Evolutionary conservation across 2,113 vertebrate genomes (phyloP).

Genomic region (Rhizomys pruinosus): DNA sequence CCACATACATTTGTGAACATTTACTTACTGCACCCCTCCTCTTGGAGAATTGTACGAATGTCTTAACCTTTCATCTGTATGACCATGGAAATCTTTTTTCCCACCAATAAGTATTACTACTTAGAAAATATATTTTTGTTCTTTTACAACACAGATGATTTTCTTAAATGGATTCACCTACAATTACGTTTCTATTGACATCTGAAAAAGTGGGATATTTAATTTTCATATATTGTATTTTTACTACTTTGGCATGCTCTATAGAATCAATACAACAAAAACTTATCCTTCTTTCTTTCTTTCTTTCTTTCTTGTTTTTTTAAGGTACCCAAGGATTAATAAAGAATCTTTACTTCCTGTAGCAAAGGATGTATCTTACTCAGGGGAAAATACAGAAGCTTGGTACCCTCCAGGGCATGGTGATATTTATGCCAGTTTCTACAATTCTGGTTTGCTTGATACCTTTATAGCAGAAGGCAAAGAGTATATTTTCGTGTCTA

Average conservation of each 20-base stretch:
- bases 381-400: constrained; percentile 92
- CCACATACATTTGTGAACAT: constrained; percentile 41
- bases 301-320: constrained; percentile 10
- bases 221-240: constrained; percentile 59
- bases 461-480: constrained; percentile 93
- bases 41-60: constrained; percentile 10
- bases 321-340: constrained; percentile 96
- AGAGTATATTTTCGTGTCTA: constrained; percentile 98
- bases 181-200: constrained; percentile 14
- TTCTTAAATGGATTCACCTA: constrained; percentile 48
- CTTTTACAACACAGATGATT: constrained; percentile 36
- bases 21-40: background rate
- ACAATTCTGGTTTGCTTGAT: constrained; percentile 95
- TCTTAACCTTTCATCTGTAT: background rate
- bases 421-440: constrained; percentile 96
- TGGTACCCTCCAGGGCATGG: constrained; percentile 99
- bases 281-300: no score
- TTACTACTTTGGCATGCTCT: constrained; percentile 12
- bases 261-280: constrained; percentile 25
- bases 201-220: constrained; percentile 32
- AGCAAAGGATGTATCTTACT: constrained; percentile 90
- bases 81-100: background rate
- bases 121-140: constrained; percentile 9
- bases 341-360: constrained; percentile 97
- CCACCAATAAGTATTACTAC: background rate